Evolutionary conservation across 1,140 invertebrate species (phyloP).

Genomic region (Panagrolaimus sp.): DNA sequence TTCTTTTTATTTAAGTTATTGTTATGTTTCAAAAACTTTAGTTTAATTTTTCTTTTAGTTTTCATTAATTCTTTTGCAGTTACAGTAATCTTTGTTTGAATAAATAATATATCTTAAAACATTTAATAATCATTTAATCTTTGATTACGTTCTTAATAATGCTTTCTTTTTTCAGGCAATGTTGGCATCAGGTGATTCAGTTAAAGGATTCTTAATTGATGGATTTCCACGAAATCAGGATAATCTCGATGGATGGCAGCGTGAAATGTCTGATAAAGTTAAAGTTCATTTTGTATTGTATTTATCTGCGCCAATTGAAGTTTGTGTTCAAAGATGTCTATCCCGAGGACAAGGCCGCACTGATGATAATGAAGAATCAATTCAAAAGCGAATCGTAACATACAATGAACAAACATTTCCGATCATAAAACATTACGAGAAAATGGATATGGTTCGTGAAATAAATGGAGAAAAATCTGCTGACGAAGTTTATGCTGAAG

Average conservation of each 20-base stretch:
- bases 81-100: too few relatives aligned
- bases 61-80: background rate
- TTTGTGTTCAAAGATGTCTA: conserved; percentile 77
- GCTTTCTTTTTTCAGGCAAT: conserved; percentile 67
- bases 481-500: conserved; percentile 66
- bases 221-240: conserved; percentile 96
- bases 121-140: too few relatives aligned
- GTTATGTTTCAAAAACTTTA: conserved; percentile 5
- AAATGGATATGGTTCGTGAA: conserved; percentile 70
- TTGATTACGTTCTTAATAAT: too few relatives aligned
- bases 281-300: conserved; percentile 83
- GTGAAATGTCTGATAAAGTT: conserved; percentile 76
- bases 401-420: conserved; percentile 85
- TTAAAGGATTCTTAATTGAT: conserved; percentile 86
- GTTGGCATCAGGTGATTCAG: conserved; percentile 65
- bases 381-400: conserved; percentile 80
- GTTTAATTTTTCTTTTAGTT: background rate
- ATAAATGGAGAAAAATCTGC: conserved; percentile 68
- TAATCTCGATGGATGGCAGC: conserved; percentile 91
- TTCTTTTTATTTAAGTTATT: too few relatives aligned
- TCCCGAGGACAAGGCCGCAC: conserved; percentile 81
- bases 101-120: too few relatives aligned
- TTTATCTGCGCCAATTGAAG: conserved; percentile 80
- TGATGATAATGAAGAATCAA: conserved; percentile 87
- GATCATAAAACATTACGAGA: conserved; percentile 80